Percentiles rank a stretch among this genome's conserved stretches.
Evolutionary conservation across 1,140 invertebrate genomes (phyloP).

Genomic region (Papilio dardanus): DNA sequence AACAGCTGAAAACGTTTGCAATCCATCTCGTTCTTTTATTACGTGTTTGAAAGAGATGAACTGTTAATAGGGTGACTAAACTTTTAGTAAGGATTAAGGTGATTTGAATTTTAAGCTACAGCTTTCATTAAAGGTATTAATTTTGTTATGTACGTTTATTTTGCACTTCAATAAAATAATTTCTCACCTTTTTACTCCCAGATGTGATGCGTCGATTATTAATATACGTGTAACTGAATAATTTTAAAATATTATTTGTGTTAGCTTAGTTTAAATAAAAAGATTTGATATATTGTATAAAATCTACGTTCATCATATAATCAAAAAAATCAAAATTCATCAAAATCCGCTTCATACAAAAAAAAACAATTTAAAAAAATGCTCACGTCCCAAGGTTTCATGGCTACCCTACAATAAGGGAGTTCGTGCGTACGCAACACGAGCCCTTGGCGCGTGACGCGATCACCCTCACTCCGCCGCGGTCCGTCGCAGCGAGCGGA

Average conservation of each 20-base stretch:
- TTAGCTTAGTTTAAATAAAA: no score
- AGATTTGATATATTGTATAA: no score
- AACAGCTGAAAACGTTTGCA: constrained; percentile 27
- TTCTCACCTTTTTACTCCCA: no score
- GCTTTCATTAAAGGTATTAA: neutral
- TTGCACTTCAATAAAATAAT: no score
- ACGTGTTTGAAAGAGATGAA: constrained; percentile 12
- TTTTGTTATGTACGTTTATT: neutral
- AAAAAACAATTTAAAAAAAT: no score
- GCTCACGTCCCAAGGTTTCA: constrained; percentile 6
- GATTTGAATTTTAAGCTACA: no score
- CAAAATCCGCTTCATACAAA: no score
- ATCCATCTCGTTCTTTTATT: neutral
- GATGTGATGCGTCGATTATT: no score
- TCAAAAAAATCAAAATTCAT: no score
- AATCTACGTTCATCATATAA: no score
- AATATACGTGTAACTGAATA: no score
- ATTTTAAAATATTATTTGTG: no score
- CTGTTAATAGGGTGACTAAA: neutral
- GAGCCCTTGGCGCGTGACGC: constrained; percentile 40
- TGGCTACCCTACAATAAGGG: constrained; percentile 31
- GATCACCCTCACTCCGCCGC: constrained; percentile 63
- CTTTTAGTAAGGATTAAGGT: neutral
- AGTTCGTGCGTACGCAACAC: constrained; percentile 37
- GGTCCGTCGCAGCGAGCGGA: constrained; percentile 65